phyloP scores from a whole-genome alignment of 2,113 vertebrate species.

The Eulacestoma nigropectus region DNA sequence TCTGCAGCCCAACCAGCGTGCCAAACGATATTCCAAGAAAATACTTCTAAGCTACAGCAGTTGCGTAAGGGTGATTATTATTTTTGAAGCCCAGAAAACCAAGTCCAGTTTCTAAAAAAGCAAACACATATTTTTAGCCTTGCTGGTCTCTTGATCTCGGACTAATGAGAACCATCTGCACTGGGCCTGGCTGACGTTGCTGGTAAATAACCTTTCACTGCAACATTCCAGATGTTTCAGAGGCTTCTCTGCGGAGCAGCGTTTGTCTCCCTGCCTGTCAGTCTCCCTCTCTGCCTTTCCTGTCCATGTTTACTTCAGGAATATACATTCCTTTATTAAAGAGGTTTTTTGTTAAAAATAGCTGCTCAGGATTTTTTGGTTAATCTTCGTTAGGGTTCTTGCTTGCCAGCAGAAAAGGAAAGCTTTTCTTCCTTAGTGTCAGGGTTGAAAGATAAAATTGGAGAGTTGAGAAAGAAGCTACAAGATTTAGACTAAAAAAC shows the following conservation, averaged over 20 bases:
- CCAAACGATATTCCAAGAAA: constrained; percentile 56
- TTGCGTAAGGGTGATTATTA: constrained; percentile 46
- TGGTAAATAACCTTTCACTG: constrained; percentile 49
- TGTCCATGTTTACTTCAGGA: constrained; percentile 20
- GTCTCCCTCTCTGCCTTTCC: constrained; percentile 29
- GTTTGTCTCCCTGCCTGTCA: background rate
- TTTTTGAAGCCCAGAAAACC: constrained; percentile 36
- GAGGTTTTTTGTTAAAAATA: background rate
- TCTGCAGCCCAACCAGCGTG: background rate
- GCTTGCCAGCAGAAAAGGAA: background rate
- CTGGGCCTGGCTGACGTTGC: constrained; percentile 29
- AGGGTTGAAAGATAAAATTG: background rate
- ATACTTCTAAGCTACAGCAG: constrained; percentile 26
- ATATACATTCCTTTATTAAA: background rate
- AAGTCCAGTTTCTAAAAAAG: constrained; percentile 54
- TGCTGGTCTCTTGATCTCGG: constrained; percentile 57
- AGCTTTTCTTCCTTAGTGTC: background rate
- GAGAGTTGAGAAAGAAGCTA: background rate
- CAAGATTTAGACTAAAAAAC: background rate
- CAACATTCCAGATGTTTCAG: constrained; percentile 58
- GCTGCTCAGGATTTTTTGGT: background rate
- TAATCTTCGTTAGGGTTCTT: background rate
- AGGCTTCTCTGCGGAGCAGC: background rate
- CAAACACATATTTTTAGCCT: constrained; percentile 69
- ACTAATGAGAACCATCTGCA: constrained; percentile 55